Base-by-base conservation (phyloP, 2,113 vertebrate genomes). In the Corydoras sp. region DNA sequence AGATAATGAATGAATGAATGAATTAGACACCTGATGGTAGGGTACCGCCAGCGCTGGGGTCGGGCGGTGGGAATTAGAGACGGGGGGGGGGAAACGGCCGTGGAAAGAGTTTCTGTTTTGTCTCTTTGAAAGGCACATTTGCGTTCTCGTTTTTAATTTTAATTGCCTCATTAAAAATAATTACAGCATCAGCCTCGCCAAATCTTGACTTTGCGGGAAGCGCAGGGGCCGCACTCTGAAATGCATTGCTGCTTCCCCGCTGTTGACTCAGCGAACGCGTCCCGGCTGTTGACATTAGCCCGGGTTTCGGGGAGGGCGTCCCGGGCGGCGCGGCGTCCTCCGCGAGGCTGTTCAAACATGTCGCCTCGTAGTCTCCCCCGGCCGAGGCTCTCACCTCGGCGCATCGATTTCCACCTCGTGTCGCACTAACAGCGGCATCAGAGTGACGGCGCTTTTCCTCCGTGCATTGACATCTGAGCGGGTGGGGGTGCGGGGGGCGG, bases 151-250 rank as follows among this genome's bases (percentile, higher is more conserved):
- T 86, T 89, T 80, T 79, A 79, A 84, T 76, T 81, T 74, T 82
- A 89, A 89, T 85, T 86, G 86, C 83, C 84, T 84, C 82, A 87
- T 90, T 88, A 86, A 87, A 84, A 82, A 83, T 80, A 85, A 88
- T 87, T 85, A 79, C 82, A 81, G 83, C 84, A 82, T 83, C 84
- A 86, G 85, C 82, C 85, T 87, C 77, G 80, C 72, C 84, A 84
- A 85, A 85, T 82, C 84, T 81, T 83, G 81, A 74, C 62, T 71
- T 71, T 64, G 64, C 61, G 43, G 14, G 62, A 60, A 29, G 43
- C 7, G 1, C 54, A 14, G 15, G 50, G 51, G 24, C 48, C 13
- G 13, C 30, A 15, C 29, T 69, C 29, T 69, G 9, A 68, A 66
- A 58, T 68, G 18, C 32, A 56, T 49, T 49, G 15, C 7, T 53